These are phyloP conservation scores for Morone saxatilis DNA, from an alignment of 2,113 vertebrate genomes.

Conservation along the genomic window DNA sequence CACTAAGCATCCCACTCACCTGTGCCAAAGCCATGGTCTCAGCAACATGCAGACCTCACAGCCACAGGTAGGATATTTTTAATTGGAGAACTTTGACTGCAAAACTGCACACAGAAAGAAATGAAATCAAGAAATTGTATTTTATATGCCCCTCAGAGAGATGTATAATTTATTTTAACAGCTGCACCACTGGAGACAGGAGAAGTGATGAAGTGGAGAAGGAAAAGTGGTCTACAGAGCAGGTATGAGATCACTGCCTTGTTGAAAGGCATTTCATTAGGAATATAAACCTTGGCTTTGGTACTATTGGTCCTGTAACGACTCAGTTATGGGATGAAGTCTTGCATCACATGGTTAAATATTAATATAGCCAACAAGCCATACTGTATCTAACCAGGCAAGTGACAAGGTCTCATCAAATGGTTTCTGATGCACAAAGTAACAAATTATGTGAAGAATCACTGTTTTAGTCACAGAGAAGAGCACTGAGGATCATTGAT, in stretches of 20 bases:
- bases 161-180: neutral
- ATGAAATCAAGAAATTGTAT: constrained; percentile 14
- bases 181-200: neutral
- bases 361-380: neutral
- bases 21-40: constrained; percentile 46
- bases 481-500: neutral
- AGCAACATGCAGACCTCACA: constrained; percentile 28
- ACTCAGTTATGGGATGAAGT: no score
- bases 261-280: neutral
- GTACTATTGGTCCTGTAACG: neutral
- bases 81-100: constrained; percentile 6
- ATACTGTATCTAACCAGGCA: neutral
- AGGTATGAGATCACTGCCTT: neutral
- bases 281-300: neutral
- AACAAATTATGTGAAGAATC: neutral
- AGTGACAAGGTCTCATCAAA: neutral
- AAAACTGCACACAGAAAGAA: neutral
- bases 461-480: neutral
- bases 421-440: neutral
- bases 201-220: neutral
- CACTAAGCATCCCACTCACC: constrained; percentile 61
- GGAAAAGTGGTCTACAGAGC: neutral
- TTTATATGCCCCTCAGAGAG: neutral
- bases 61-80: constrained; percentile 53
- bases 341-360: neutral